phyloP scores from a whole-genome alignment of 2,113 vertebrate species.

The Dicerorhinus sumatrensis region DNA sequence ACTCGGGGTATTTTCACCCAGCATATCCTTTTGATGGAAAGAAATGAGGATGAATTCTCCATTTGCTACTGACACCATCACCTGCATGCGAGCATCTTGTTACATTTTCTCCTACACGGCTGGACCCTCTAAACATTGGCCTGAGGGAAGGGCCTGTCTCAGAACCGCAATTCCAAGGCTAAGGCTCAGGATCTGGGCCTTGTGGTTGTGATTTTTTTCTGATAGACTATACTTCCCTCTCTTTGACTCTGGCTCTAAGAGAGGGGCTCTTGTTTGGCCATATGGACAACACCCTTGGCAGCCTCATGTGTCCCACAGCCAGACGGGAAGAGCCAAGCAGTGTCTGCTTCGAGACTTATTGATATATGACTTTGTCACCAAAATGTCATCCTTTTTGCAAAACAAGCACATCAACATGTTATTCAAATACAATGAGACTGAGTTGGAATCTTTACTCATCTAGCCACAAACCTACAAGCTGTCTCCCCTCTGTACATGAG shows the following conservation, averaged over 20 bases:
- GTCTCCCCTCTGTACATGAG: not conserved
- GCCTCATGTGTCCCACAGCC: not conserved
- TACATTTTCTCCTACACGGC: fast-evolving
- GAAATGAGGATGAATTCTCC: not conserved
- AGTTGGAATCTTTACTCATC: not conserved
- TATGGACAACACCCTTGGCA: not conserved
- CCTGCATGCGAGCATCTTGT: fast-evolving
- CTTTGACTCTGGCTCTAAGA: not conserved
- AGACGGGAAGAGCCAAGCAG: not conserved
- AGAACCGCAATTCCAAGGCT: not conserved
- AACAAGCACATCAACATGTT: not conserved
- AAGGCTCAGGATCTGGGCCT: not conserved
- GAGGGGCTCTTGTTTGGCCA: too few relatives aligned
- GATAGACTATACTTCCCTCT: not conserved
- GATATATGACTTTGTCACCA: not conserved
- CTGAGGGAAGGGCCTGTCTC: not conserved
- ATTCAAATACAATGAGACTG: not conserved
- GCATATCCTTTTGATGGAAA: not conserved
- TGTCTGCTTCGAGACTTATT: fast-evolving
- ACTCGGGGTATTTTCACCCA: not conserved
- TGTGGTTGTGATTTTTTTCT: not conserved
- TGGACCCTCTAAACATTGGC: fast-evolving
- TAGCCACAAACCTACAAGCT: not conserved
- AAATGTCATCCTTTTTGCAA: not conserved
- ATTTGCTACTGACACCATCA: too few relatives aligned